phyloP scores from a whole-genome alignment of 2,113 vertebrate genomes.

The Conger conger region DNA sequence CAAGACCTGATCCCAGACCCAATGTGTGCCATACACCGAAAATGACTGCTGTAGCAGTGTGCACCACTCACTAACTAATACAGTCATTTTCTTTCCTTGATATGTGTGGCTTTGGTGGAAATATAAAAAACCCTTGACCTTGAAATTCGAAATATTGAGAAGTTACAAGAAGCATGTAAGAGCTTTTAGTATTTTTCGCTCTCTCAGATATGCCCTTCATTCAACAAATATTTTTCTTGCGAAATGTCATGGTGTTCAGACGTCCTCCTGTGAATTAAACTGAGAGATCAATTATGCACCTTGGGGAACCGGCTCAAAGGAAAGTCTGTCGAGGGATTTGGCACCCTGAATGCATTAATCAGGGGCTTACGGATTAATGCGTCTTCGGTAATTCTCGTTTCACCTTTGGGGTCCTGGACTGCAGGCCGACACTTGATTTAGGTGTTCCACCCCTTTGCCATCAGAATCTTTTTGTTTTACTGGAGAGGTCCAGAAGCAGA shows the following conservation, averaged over 20 bases:
- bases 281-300: neutral
- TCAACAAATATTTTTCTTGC: neutral
- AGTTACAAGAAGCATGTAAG: too few relatives aligned
- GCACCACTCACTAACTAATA: too few relatives aligned
- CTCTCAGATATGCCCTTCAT: neutral
- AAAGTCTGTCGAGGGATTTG: neutral
- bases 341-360: neutral
- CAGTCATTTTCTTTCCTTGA: too few relatives aligned
- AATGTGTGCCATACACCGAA: too few relatives aligned
- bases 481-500: neutral
- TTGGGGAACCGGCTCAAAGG: neutral
- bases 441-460: neutral
- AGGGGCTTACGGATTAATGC: neutral
- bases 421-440: neutral
- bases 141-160: too few relatives aligned
- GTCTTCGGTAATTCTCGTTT: neutral
- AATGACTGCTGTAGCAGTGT: too few relatives aligned
- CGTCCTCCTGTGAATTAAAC: neutral
- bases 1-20: too few relatives aligned
- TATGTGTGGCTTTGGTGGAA: too few relatives aligned
- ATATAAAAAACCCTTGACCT: too few relatives aligned
- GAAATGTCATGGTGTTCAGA: constrained; percentile 1
- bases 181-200: neutral
- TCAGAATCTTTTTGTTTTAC: neutral
- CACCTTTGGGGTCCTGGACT: neutral